Evolutionary conservation across 1,140 invertebrate species (phyloP).

Genomic region (Campodea augens): DNA sequence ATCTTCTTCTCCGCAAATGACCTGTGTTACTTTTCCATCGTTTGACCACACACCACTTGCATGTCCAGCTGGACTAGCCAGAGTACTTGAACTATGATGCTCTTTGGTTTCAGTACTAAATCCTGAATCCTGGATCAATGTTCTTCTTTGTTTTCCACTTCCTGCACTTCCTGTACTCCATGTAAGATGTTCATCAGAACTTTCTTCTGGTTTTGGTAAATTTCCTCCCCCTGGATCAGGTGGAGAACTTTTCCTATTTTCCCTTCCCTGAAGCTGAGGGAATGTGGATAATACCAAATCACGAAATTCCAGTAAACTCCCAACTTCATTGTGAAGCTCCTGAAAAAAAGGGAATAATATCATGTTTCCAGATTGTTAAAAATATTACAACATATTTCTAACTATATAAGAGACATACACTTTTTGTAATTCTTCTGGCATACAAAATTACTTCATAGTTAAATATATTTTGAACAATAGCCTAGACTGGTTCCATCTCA

Average conservation of each 20-base stretch:
- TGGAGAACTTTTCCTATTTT: no score
- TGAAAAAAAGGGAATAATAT: constrained; percentile 19
- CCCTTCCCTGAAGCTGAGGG: constrained; percentile 55
- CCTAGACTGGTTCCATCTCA: no score
- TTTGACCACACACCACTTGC: not conserved
- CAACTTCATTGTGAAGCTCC: constrained; percentile 79
- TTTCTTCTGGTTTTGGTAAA: not conserved
- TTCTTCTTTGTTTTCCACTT: no score
- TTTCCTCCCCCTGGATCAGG: not conserved
- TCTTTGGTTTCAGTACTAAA: constrained; percentile 29
- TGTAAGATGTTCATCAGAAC: not conserved
- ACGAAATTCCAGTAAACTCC: constrained; percentile 66
- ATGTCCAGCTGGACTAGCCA: constrained; percentile 7
- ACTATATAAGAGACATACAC: no score
- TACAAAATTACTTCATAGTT: no score
- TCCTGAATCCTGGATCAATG: constrained; percentile 53
- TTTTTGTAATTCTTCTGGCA: no score
- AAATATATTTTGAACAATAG: no score
- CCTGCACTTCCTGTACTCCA: not conserved
- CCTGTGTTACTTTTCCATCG: not conserved
- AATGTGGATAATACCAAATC: constrained; percentile 80
- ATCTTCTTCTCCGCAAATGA: constrained; percentile 32
- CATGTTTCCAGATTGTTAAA: not conserved
- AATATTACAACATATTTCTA: no score
- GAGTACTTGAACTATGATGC: constrained; percentile 9